A percentile compares a stretch with the other conserved stretches of the same genome.
Evolutionary conservation across 2,113 vertebrate species (phyloP).

Genomic region (human): GRCh38 chr5:129172001-129172500

Average conservation of each 20-base stretch:
- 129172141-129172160: background rate
- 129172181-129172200: background rate
- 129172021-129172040: background rate
- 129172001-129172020: background rate
- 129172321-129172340: background rate
- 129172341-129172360: background rate
- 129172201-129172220: background rate
- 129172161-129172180: background rate
- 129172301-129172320: background rate
- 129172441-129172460: background rate
- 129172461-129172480: background rate
- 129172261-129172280: background rate
- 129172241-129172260: background rate
- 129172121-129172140: background rate
- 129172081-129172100: background rate
- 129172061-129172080: background rate
- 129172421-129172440: background rate
- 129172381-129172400: background rate
- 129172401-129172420: background rate
- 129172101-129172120: background rate
- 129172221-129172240: background rate
- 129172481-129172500: background rate
- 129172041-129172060: background rate
- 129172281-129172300: background rate
- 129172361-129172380: background rate